phyloP scores from a whole-genome alignment of 2,888 invertebrate genomes.

The Chrysolina americana region DNA sequence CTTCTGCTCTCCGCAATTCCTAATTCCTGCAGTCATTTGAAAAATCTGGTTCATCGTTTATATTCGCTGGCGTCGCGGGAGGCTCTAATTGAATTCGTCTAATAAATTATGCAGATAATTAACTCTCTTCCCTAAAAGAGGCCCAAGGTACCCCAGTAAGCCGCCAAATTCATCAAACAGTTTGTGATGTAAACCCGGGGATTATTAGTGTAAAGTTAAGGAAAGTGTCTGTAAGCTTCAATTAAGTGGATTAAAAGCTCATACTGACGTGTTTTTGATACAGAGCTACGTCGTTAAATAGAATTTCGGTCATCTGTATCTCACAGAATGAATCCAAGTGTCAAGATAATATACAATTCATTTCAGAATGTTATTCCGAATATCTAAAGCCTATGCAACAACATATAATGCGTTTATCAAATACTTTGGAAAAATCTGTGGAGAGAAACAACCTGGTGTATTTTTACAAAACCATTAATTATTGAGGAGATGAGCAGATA shows the following conservation, averaged over 20 bases:
- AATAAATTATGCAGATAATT: conserved; percentile 44
- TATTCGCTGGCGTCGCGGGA: conserved; percentile 28
- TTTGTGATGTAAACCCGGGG: conserved; percentile 43
- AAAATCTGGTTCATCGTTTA: conserved; percentile 3
- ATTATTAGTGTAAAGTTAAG: conserved; percentile 48
- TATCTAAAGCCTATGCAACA: too few species aligned
- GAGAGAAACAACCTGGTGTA: too few species aligned
- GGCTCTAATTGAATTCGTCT: conserved; percentile 41
- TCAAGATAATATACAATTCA: too few species aligned
- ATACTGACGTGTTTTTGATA: conserved; percentile 37
- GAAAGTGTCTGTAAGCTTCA: conserved; percentile 42
- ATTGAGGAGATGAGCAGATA: too few species aligned
- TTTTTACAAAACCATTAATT: too few species aligned
- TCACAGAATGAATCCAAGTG: too few species aligned
- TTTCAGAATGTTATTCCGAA: too few species aligned
- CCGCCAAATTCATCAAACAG: conserved; percentile 48
- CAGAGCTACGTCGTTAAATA: neutral
- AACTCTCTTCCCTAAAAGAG: conserved; percentile 39
- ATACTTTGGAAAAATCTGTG: too few species aligned
- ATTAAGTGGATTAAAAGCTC: conserved; percentile 39
- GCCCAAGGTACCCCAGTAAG: conserved; percentile 43
- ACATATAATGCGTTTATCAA: too few species aligned
- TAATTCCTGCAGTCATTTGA: neutral
- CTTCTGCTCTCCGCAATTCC: neutral
- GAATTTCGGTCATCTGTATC: too few species aligned